Evolutionary conservation across 2,113 vertebrate genomes (phyloP), one percentile per base, ranked within the genome.

Genomic region (Labeo catla): DNA sequence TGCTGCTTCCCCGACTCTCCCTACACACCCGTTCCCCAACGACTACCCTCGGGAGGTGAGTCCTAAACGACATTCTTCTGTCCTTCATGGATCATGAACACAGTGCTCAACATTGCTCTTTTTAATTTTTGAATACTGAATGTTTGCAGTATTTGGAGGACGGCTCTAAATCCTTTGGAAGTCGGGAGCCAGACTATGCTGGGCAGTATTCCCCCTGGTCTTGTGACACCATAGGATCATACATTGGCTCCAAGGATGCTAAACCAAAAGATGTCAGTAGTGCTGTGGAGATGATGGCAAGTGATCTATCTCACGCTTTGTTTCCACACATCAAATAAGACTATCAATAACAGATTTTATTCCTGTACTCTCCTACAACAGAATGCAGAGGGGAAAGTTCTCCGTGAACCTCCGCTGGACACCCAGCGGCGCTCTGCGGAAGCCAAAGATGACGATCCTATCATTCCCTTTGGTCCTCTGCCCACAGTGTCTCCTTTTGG

Each of bases 151-250:
- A 97, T 88, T 94, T 97, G 10, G 98, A 99, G 73, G 98, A 99
- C 90, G 96, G 95, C 83, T 93, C 97, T 89, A 98, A 98, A 90
- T 90, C 93, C 77, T 95, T 97, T 85, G 95, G 94, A 52, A 97
- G 98, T 93, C 96, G 98, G 93, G 97, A 97, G 92, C 94, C 96
- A 21, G 97, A 99, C 87, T 99, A 98, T 78, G 83, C 95, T 4
- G 97, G 96, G 87, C 98, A 99, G n/a, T 99, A 98, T 91, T 99
- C 98, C 61, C 98, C 98, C 49, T 99, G 98, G 98, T 99, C 97
- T 23, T 99, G 98, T 93, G 98, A 99, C 90, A 99, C 98, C 81
- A 99, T 99, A 81, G 96, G 97, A 94, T 99, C 98, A 90, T 99
- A 99, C 93, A 99, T 99, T 89, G 96, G 97, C 93, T 97, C 96